phyloP scores from a whole-genome alignment of 1,140 invertebrate genomes.

The Rhynchophorus ferrugineus region DNA sequence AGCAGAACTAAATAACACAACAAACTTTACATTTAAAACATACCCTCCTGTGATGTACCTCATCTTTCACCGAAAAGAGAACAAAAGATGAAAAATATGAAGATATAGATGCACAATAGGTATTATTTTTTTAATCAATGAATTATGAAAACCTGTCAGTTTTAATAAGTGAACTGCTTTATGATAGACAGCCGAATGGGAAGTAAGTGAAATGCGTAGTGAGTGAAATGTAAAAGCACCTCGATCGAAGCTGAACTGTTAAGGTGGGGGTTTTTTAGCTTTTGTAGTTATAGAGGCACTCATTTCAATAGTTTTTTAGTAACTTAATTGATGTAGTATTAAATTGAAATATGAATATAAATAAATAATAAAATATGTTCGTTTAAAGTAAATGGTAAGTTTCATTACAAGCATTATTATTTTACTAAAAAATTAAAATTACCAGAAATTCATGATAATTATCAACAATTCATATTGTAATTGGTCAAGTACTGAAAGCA shows the following conservation, averaged over 20 bases:
- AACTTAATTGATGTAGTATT: too few species aligned
- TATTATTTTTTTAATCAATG: constrained; percentile 23
- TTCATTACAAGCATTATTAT: too few species aligned
- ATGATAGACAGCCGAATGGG: constrained; percentile 27
- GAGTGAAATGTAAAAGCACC: constrained; percentile 19
- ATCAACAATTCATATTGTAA: too few species aligned
- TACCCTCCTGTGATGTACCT: constrained; percentile 26
- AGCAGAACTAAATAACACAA: not conserved
- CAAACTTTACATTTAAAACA: constrained; percentile 15
- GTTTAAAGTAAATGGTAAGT: too few species aligned
- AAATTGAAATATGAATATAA: too few species aligned
- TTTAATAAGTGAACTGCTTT: constrained; percentile 16
- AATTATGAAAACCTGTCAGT: constrained; percentile 24
- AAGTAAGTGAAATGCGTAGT: constrained; percentile 22
- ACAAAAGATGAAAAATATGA: constrained; percentile 6
- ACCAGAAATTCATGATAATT: too few species aligned
- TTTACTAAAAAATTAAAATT: too few species aligned
- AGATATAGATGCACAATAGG: constrained; percentile 13
- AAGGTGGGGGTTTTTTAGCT: constrained; percentile 6
- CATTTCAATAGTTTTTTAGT: too few species aligned
- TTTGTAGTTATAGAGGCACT: too few species aligned
- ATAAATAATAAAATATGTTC: too few species aligned
- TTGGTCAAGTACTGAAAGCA: too few species aligned
- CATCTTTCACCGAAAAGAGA: constrained; percentile 17
- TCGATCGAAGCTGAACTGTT: constrained; percentile 28